Conservation (phyloP, 2,797 vertebrate genomes). For the Pithecia hirsuta region DNA sequence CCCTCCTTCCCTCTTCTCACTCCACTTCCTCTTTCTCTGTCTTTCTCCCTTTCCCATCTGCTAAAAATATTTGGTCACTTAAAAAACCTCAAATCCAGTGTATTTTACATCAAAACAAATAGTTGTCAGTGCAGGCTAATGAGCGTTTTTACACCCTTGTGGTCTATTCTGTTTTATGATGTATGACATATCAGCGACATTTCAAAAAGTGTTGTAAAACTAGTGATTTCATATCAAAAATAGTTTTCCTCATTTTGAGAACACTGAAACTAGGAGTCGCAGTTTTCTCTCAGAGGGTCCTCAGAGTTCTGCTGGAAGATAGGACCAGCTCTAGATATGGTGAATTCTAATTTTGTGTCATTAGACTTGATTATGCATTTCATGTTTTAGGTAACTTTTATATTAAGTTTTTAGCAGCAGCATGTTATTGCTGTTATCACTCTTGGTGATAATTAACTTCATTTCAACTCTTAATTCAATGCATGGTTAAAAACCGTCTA, state of each 20-base stretch:
- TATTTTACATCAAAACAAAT: constrained; percentile 11
- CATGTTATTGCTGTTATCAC: not conserved
- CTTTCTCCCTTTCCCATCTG: not conserved
- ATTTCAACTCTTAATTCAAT: not conserved
- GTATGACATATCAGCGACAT: not conserved
- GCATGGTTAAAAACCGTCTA: not conserved
- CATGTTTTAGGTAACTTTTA: constrained; percentile 19
- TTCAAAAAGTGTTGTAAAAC: constrained; percentile 11
- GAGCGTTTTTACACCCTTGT: not conserved
- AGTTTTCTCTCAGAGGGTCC: not conserved
- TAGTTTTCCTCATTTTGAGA: not conserved
- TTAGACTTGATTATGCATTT: not conserved
- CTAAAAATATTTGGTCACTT: not conserved
- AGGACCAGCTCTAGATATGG: not conserved
- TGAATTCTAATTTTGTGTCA: not conserved
- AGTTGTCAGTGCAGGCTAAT: not conserved
- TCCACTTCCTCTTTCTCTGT: not conserved
- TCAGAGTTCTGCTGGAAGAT: not conserved
- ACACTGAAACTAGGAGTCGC: not conserved
- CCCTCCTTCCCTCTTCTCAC: not conserved
- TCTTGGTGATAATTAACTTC: not conserved
- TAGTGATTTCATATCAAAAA: constrained; percentile 8
- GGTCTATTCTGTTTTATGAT: constrained; percentile 15
- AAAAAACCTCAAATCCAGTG: not conserved
- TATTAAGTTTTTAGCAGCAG: not conserved